Conservation (phyloP, 1,140 invertebrate genomes). For the Holotrichia oblita region DNA sequence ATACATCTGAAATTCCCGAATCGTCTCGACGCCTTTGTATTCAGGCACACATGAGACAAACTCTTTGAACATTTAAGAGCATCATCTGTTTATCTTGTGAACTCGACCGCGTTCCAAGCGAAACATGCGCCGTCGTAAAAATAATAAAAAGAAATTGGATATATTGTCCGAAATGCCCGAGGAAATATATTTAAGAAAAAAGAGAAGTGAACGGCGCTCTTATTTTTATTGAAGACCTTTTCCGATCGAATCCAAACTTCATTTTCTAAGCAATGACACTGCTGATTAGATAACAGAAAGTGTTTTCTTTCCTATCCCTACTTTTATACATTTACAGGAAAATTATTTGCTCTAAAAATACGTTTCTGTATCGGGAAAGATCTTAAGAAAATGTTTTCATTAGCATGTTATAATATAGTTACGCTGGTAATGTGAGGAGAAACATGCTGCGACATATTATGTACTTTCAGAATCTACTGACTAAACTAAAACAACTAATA, state of each 20-base stretch:
- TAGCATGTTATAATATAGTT: background rate
- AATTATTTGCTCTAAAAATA: constrained; percentile 23
- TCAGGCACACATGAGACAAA: background rate
- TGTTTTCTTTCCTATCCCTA: background rate
- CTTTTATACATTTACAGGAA: background rate
- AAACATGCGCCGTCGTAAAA: constrained; percentile 28
- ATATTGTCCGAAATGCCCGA: constrained; percentile 24
- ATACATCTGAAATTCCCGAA: constrained; percentile 9
- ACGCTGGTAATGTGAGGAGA: too few relatives aligned
- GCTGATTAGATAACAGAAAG: constrained; percentile 5
- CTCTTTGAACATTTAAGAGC: constrained; percentile 29
- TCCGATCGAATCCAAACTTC: constrained; percentile 33
- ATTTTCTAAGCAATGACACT: constrained; percentile 29
- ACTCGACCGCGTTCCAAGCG: background rate
- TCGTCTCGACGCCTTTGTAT: background rate
- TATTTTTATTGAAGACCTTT: background rate
- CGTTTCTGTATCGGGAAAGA: background rate
- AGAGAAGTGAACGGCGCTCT: background rate
- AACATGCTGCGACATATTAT: too few relatives aligned
- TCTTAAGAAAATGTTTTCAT: background rate
- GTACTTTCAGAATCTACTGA: too few relatives aligned
- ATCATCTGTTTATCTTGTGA: constrained; percentile 28
- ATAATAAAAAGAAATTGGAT: constrained; percentile 32
- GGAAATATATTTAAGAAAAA: constrained; percentile 16
- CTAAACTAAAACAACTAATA: too few relatives aligned